A percentile compares a stretch with the other conserved stretches of the same genome.
These are phyloP conservation scores for Coccyzus lansbergi DNA, from an alignment of 2,797 vertebrate species.

Conservation along the genomic window DNA sequence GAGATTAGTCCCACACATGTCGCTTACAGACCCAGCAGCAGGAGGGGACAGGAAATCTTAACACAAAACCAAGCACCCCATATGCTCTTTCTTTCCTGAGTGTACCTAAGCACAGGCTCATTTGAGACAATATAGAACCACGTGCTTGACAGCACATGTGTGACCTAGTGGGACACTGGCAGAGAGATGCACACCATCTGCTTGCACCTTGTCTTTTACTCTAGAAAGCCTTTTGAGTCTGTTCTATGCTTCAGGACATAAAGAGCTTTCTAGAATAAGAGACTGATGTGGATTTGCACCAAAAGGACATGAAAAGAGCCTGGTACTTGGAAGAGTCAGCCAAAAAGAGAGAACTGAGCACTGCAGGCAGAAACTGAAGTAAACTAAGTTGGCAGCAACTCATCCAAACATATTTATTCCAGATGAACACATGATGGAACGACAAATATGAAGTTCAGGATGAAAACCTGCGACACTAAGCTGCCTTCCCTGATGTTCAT, in stretches of 20 bases:
- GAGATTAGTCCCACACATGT: constrained; percentile 38
- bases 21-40: not conserved
- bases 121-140: not conserved
- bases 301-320: not conserved
- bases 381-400: not conserved
- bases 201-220: not conserved
- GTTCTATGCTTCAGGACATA: not conserved
- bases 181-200: not conserved
- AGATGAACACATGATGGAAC: not conserved
- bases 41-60: not conserved
- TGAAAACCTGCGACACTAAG: not conserved
- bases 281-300: not conserved
- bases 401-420: not conserved
- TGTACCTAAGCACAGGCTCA: not conserved
- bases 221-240: not conserved
- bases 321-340: not conserved
- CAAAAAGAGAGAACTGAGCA: not conserved
- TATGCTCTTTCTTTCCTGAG: not conserved
- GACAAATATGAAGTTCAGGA: constrained; percentile 2
- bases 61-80: not conserved
- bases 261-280: constrained; percentile 12
- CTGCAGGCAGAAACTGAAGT: not conserved
- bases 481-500: not conserved
- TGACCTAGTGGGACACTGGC: not conserved
- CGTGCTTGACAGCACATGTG: not conserved